Evolutionary conservation across 1,140 invertebrate genomes (phyloP).

Genomic region (Temnothorax nylanderi): DNA sequence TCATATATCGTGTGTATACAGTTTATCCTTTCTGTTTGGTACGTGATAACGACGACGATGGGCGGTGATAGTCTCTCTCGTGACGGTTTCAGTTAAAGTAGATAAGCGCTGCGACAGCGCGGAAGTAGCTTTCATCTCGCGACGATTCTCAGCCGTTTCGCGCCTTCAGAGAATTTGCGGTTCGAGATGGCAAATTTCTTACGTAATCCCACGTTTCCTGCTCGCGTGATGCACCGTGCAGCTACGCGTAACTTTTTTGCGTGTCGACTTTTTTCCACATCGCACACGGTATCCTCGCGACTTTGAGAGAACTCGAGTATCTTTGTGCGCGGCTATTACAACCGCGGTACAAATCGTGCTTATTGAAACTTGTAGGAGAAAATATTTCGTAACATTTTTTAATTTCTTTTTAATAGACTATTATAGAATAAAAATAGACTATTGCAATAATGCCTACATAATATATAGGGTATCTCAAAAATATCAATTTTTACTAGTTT

Average conservation of each 20-base stretch:
- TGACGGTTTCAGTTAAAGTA: slow-evolving; percentile 85
- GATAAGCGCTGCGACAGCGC: slow-evolving; percentile 84
- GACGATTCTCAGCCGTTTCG: not conserved
- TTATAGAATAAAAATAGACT: not conserved
- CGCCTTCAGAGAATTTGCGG: slow-evolving; percentile 11
- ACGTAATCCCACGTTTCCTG: slow-evolving; percentile 6
- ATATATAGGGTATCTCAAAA: not conserved
- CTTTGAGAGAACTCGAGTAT: not conserved
- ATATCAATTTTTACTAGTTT: not conserved
- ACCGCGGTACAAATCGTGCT: not conserved
- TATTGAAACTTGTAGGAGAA: not conserved
- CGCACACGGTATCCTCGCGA: slow-evolving; percentile 6
- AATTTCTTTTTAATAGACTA: not conserved
- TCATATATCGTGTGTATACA: not conserved
- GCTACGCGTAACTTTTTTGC: slow-evolving; percentile 54
- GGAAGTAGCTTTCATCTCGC: slow-evolving; percentile 89
- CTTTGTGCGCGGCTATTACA: not conserved
- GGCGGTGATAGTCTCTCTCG: slow-evolving; percentile 85
- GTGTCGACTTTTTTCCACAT: not conserved
- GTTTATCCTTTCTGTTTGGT: slow-evolving; percentile 79
- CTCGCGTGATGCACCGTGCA: slow-evolving; percentile 29
- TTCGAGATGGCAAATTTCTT: slow-evolving; percentile 7
- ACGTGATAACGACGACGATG: slow-evolving; percentile 82
- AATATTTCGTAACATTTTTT: not conserved
- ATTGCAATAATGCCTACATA: not conserved